Evolutionary conservation across 2,888 invertebrate species (phyloP), one percentile per base, ranked within the genome.

Genomic region (Pegoplata infirma): DNA sequence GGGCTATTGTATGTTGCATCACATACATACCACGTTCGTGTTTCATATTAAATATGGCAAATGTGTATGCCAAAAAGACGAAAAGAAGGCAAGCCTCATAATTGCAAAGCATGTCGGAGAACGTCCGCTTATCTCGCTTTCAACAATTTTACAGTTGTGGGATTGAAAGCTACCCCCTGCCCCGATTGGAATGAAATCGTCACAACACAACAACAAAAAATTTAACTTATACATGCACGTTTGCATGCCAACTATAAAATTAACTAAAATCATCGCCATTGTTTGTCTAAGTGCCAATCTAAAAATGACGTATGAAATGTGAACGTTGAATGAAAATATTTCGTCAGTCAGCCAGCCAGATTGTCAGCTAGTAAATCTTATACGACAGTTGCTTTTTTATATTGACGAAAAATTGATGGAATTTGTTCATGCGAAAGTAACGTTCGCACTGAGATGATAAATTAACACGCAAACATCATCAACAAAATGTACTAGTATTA

Each of bases 191-290:
- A 5, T n/a, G 21, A 64, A 56, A 28, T 73, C 73, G 73, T 73
- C 73, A 73, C 64, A 58, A 58, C 28, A 12, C 8, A 64, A 3
- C 6, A 19, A 36, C 8, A 58, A 49, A 7, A 56, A 16, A 49
- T 49, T 49, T 28, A 63, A 63, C 63, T 63, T 63, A 32, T 63
- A 49, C 32, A 63, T 63, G 63, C 63, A 63, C 63, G 63, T 63
- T 63, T 63, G 49, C 63, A 63, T 63, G 63, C 63, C 63, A 40
- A 64, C 49, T 21, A 16, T 10, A 68, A 40, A 19, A 23, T 10
- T 14, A 36, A 17, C 17, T 25, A n/a, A 51, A 21, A 51, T 14
- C 6, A 53, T 17, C 19, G 17, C 17, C n/a, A n/a, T n/a, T n/a
- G n/a, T n/a, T n/a, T n/a, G n/a, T n/a, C n/a, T n/a, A n/a, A n/a